phyloP scores from a whole-genome alignment of 1,140 invertebrate genomes.

The Trachelipus rathkii region DNA sequence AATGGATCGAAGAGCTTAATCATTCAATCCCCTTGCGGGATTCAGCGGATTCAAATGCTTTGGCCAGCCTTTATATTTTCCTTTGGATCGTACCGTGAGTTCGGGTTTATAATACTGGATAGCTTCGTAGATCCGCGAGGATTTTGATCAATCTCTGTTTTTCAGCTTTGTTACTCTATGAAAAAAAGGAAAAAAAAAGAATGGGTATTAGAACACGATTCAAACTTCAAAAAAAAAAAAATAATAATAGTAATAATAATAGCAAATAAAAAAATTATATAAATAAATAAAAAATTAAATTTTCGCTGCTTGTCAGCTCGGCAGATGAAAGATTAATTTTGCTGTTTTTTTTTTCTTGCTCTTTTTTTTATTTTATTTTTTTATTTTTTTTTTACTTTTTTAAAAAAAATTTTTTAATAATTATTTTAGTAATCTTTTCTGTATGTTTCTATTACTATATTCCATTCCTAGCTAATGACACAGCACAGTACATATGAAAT shows the following conservation, averaged over 20 bases:
- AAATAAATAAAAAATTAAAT: no score
- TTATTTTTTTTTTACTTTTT: no score
- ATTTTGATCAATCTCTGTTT: slow-evolving; percentile 1
- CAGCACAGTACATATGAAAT: no score
- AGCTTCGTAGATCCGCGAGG: background rate
- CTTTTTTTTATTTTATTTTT: no score
- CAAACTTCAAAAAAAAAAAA: background rate
- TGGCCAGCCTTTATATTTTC: background rate
- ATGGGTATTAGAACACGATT: background rate
- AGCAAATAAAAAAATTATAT: no score
- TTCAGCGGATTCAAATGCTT: background rate
- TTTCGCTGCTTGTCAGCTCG: background rate
- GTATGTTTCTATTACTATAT: no score
- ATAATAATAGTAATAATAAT: no score
- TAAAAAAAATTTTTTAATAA: no score
- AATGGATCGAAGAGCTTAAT: slow-evolving; percentile 8
- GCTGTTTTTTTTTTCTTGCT: no score
- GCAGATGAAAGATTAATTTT: background rate
- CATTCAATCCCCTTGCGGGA: background rate
- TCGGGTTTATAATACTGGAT: background rate
- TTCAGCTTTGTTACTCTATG: background rate
- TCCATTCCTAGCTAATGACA: no score
- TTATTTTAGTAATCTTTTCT: no score
- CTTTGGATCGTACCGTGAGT: background rate
- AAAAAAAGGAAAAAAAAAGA: background rate